Evolutionary conservation across 2,113 vertebrate genomes (phyloP).

Genomic region (Chiloscyllium plagiosum): DNA sequence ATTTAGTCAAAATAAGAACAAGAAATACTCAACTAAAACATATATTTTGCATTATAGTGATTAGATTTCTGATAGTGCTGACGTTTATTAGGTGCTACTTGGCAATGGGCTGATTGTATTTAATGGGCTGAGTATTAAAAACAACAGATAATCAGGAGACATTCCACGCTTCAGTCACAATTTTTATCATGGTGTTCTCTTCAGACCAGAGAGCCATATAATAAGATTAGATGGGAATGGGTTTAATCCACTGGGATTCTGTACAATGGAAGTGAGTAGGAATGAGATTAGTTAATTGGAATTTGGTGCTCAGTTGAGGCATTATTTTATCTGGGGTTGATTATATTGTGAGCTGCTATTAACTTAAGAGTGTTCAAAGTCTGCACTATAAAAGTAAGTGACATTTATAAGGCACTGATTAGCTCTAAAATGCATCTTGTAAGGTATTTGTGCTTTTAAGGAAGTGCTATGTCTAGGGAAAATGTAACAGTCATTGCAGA

Average conservation of each 20-base stretch:
- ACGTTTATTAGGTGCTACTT: background rate
- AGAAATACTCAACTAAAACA: constrained; percentile 29
- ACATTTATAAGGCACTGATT: constrained; percentile 11
- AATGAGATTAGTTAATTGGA: constrained; percentile 4
- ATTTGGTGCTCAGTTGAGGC: background rate
- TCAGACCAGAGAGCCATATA: background rate
- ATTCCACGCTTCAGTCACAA: background rate
- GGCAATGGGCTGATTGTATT: constrained; percentile 14
- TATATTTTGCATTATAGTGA: constrained; percentile 7
- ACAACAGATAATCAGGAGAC: background rate
- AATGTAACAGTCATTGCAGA: background rate
- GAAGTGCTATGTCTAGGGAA: background rate
- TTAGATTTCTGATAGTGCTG: background rate
- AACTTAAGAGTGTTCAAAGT: constrained; percentile 6
- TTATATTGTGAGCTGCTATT: constrained; percentile 9
- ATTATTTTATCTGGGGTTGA: constrained; percentile 10
- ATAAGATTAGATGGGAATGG: background rate
- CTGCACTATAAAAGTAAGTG: constrained; percentile 15
- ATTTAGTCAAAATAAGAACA: background rate
- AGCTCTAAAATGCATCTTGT: background rate
- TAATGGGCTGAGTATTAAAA: background rate
- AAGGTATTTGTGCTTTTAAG: background rate
- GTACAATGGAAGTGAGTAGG: background rate
- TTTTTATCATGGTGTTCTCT: background rate
- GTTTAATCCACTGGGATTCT: background rate